These are phyloP conservation scores for Crocuta crocuta DNA, from an alignment of 2,113 vertebrate genomes.

Conservation along the genomic window DNA sequence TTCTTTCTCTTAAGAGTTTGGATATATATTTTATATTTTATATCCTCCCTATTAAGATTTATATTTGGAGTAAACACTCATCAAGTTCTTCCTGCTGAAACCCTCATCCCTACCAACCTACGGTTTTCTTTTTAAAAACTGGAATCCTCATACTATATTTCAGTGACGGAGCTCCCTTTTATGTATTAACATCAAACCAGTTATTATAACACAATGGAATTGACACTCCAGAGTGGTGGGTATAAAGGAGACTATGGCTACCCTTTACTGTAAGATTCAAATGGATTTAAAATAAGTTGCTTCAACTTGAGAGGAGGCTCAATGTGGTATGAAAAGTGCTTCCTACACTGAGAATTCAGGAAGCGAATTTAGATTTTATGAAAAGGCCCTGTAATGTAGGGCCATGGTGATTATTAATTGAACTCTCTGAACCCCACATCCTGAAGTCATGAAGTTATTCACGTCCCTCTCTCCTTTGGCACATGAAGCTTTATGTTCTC, in stretches of 20 bases:
- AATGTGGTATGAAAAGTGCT: constrained; percentile 47
- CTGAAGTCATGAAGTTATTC: not conserved
- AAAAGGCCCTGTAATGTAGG: not conserved
- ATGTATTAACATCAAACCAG: constrained; percentile 71
- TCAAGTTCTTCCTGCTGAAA: constrained; percentile 46
- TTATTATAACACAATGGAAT: constrained; percentile 75
- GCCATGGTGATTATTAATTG: constrained; percentile 3
- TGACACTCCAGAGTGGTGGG: constrained; percentile 23
- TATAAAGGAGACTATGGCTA: constrained; percentile 33
- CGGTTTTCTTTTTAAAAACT: constrained; percentile 75
- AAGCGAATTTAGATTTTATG: constrained; percentile 24
- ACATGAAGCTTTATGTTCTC: not conserved
- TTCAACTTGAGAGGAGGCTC: constrained; percentile 53
- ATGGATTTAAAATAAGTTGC: constrained; percentile 70
- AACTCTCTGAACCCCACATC: not conserved
- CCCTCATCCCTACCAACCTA: constrained; percentile 59
- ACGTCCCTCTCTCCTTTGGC: not conserved
- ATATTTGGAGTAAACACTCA: constrained; percentile 64
- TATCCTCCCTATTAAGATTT: constrained; percentile 51
- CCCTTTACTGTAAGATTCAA: constrained; percentile 62
- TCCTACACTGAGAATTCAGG: constrained; percentile 51
- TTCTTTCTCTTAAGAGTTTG: constrained; percentile 15
- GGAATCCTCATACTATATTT: constrained; percentile 63
- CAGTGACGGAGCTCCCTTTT: constrained; percentile 64
- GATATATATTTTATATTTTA: constrained; percentile 19